phyloP scores from a whole-genome alignment of 1,140 invertebrate species.

The Bicyclus anynana region DNA sequence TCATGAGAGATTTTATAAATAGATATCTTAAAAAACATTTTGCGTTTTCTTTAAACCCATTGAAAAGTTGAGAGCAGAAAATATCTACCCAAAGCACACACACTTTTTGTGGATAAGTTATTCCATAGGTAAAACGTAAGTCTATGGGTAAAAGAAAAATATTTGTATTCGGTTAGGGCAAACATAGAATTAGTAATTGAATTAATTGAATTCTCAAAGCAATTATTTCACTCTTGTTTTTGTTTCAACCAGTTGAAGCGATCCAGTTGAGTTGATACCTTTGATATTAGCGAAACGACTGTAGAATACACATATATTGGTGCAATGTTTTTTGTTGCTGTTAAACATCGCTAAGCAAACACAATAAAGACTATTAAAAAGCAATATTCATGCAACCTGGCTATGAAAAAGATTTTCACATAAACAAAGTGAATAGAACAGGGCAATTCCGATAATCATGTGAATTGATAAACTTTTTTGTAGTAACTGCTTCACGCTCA shows the following conservation, averaged over 20 bases:
- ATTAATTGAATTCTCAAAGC: no score
- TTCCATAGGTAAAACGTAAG: no score
- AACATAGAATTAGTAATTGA: background rate
- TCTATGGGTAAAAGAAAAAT: background rate
- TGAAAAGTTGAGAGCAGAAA: no score
- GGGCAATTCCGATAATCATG: background rate
- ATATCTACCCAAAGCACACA: no score
- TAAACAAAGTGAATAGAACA: slow-evolving; percentile 8
- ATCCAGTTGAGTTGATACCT: slow-evolving; percentile 1
- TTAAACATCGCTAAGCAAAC: slow-evolving; percentile 14
- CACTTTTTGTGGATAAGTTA: background rate
- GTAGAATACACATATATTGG: slow-evolving; percentile 1
- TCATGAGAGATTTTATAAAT: no score
- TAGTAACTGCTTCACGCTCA: background rate
- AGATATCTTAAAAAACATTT: no score
- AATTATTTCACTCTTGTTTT: no score
- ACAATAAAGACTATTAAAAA: slow-evolving; percentile 17
- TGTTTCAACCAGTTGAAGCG: background rate
- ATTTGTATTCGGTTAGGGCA: background rate
- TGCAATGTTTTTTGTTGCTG: slow-evolving; percentile 6
- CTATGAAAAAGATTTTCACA: slow-evolving; percentile 11
- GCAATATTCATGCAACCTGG: slow-evolving; percentile 9
- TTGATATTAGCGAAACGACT: slow-evolving; percentile 10
- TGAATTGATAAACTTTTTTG: slow-evolving; percentile 10
- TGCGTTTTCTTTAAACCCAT: no score